Evolutionary conservation across 2,113 vertebrate genomes (phyloP).

Genomic region (Pelecanoides urinatrix): DNA sequence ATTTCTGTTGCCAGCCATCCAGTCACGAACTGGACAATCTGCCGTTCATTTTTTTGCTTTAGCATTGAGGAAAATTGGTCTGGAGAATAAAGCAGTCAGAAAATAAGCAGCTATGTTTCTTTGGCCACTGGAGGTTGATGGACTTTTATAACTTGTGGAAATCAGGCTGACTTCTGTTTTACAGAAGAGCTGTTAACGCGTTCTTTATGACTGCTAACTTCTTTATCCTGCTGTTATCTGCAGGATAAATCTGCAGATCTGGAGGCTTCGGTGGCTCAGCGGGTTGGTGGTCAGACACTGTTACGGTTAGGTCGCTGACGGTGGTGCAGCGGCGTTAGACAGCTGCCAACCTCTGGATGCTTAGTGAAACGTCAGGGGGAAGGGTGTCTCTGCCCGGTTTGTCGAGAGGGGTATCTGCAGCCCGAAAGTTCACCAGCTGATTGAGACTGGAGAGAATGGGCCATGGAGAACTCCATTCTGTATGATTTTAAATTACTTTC

Average conservation of each 20-base stretch:
- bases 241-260: background rate
- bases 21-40: constrained; percentile 57
- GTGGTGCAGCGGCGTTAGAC: background rate
- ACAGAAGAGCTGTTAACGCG: background rate
- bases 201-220: background rate
- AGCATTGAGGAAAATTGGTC: constrained; percentile 42
- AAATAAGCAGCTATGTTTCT: background rate
- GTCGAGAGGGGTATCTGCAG: background rate
- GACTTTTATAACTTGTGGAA: background rate
- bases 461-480: background rate
- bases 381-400: background rate
- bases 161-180: background rate
- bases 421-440: background rate
- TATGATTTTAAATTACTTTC: background rate
- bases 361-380: background rate
- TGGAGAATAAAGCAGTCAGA: constrained; percentile 19
- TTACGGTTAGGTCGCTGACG: background rate
- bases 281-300: background rate
- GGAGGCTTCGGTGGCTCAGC: background rate
- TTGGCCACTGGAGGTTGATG: constrained; percentile 12
- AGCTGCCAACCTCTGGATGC: background rate
- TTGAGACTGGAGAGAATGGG: background rate
- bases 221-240: background rate
- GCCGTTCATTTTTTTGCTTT: background rate
- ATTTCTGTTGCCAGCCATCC: constrained; percentile 56